A percentile compares a stretch with the other conserved stretches of the same genome.
phyloP scores from a whole-genome alignment of 1,140 invertebrate genomes.

The Drosophila dunni region DNA sequence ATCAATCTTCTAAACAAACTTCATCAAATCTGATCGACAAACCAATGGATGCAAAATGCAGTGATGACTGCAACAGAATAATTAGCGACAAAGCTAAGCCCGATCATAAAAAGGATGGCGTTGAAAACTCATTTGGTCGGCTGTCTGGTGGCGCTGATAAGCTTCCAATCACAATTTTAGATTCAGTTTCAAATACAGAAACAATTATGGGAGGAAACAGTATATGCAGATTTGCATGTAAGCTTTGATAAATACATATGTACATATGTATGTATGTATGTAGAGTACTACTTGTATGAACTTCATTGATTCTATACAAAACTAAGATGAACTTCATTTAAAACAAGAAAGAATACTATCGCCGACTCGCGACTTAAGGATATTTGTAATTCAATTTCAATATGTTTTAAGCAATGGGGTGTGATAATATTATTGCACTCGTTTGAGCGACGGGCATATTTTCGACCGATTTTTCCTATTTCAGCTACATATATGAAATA shows the following conservation, averaged over 20 bases:
- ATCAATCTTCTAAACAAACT: background rate
- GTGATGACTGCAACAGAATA: constrained; percentile 19
- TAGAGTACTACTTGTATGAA: background rate
- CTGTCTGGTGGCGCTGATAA: constrained; percentile 64
- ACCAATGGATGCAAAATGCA: constrained; percentile 12
- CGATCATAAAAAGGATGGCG: background rate
- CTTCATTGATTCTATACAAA: too few species aligned
- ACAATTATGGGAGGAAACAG: constrained; percentile 60
- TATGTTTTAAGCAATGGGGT: too few species aligned
- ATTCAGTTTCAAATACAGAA: constrained; percentile 62
- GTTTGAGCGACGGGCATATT: too few species aligned
- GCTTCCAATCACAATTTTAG: constrained; percentile 4
- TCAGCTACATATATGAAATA: too few species aligned
- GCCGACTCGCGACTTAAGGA: too few species aligned
- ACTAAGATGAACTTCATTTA: too few species aligned
- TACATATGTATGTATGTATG: too few species aligned
- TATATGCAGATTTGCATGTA: constrained; percentile 42
- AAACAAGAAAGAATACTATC: too few species aligned
- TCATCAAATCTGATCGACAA: background rate
- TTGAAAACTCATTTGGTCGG: constrained; percentile 24
- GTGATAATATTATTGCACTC: too few species aligned
- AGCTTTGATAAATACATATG: constrained; percentile 17
- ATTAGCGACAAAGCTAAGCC: background rate
- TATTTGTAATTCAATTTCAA: too few species aligned
- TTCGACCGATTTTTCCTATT: too few species aligned